Evolutionary conservation across 2,888 invertebrate species (phyloP).

Genomic region (Drosophila formosana): DNA sequence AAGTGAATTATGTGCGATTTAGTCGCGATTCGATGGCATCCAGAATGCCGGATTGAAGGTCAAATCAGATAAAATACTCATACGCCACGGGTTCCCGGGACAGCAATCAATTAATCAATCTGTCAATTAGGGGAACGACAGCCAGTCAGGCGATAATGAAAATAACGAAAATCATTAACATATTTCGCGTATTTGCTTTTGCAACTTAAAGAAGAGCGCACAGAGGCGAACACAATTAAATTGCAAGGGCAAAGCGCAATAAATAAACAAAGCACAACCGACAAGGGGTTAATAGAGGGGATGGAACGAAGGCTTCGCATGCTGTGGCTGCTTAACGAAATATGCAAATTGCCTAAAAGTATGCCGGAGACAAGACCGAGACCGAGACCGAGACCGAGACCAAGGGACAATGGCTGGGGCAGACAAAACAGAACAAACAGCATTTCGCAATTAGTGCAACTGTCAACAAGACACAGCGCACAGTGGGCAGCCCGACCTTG

Average conservation of each 20-base stretch:
- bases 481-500: constrained; percentile 32
- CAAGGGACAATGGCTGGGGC: constrained; percentile 25
- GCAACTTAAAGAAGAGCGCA: constrained; percentile 8
- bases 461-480: constrained; percentile 67
- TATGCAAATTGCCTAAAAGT: constrained; percentile 76
- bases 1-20: constrained; percentile 7
- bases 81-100: constrained; percentile 18
- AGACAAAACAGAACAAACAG: constrained; percentile 59
- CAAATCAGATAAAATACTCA: constrained; percentile 19
- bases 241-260: constrained; percentile 29
- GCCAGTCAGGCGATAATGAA: constrained; percentile 23
- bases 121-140: constrained; percentile 62
- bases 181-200: constrained; percentile 25
- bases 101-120: constrained; percentile 56
- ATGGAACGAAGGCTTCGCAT: constrained; percentile 3
- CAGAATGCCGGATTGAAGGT: constrained; percentile 9
- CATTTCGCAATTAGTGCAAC: constrained; percentile 80
- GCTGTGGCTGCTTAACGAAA: constrained; percentile 68
- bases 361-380: constrained; percentile 35
- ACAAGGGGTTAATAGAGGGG: neutral
- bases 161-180: constrained; percentile 38
- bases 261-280: constrained; percentile 27
- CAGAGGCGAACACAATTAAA: constrained; percentile 35
- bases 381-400: neutral
- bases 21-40: neutral